A percentile compares a stretch with the other conserved stretches of the same genome.
phyloP scores from a whole-genome alignment of 2,113 vertebrate species.

The Tauraco erythrolophus region DNA sequence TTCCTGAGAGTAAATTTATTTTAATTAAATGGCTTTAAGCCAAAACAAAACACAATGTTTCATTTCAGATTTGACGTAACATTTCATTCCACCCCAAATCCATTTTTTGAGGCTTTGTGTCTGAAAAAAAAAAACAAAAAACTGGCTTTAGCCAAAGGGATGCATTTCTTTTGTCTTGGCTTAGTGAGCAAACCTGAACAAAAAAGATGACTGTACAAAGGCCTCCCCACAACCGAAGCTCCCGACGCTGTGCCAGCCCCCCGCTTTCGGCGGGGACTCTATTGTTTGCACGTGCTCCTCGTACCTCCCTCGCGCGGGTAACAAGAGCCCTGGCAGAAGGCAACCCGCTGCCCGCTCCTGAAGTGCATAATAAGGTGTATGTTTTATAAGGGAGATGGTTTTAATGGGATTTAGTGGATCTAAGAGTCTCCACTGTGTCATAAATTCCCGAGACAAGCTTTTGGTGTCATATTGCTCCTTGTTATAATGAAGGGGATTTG shows the following conservation, averaged over 20 bases:
- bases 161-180: neutral
- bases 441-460: constrained; percentile 63
- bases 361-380: constrained; percentile 38
- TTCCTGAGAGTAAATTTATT: neutral
- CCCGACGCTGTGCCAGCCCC: neutral
- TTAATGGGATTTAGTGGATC: constrained; percentile 68
- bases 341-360: neutral
- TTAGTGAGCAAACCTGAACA: neutral
- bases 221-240: neutral
- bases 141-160: neutral
- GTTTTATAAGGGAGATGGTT: constrained; percentile 61
- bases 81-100: neutral
- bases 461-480: constrained; percentile 61
- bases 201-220: neutral
- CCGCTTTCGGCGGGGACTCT: neutral
- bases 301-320: neutral
- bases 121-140: neutral
- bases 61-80: neutral
- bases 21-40: neutral
- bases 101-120: neutral
- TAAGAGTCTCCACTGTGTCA: constrained; percentile 52
- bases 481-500: constrained; percentile 71
- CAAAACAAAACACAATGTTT: neutral
- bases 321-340: neutral
- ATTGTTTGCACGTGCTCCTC: neutral